Base-by-base conservation (phyloP, 1,140 invertebrate species). In the Homarus americanus region DNA sequence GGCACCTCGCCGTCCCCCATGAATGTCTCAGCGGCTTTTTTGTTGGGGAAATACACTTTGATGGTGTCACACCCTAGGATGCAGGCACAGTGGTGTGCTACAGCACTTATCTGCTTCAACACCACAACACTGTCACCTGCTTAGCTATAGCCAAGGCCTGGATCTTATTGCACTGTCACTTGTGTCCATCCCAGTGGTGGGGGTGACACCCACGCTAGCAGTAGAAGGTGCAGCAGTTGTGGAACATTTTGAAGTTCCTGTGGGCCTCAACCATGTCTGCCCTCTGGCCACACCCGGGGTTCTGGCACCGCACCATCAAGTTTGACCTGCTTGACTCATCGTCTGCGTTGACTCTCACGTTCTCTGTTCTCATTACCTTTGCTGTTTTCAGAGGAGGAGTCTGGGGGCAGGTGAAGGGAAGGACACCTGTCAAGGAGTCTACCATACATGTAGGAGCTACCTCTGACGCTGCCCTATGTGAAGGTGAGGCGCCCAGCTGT, bases 131-230 rank as follows among this genome's bases (percentile, higher is more conserved):
- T 63, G 99, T 96, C 9, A 99, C 97, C 93, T 98, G 97, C 87
- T 97, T 96, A 94, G 98, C 99, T 9, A 98, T 95, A 34, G 97
- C 94, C 87, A 93, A 94, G 4, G 98, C 97, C 10, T 97, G 95
- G 1, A 97, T 98, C 94, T 98, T 97, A 69, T 98, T 95, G 93
- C 98, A 99, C n/a, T 97, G 96, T 93, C 96, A 96, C 78, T 98
- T 96, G 94, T 99, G 98, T 93, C 97, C 96, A 92, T 98, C 97
- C 98, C 98, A 99, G 93, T 99, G 97, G 2, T 96, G 95, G 85
- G 97, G 95, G n/a, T 98, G 95, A 93, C 97, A 98, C 93, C 97
- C 96, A 87, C 96, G 95, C 28, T 94, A 95, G 92, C 95, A 96
- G 93, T 96, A 96, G 92, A 95, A 96, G 93, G 98, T 98, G 89